Conservation (phyloP, 2,888 invertebrate genomes). For the Gryllus longicercus region DNA sequence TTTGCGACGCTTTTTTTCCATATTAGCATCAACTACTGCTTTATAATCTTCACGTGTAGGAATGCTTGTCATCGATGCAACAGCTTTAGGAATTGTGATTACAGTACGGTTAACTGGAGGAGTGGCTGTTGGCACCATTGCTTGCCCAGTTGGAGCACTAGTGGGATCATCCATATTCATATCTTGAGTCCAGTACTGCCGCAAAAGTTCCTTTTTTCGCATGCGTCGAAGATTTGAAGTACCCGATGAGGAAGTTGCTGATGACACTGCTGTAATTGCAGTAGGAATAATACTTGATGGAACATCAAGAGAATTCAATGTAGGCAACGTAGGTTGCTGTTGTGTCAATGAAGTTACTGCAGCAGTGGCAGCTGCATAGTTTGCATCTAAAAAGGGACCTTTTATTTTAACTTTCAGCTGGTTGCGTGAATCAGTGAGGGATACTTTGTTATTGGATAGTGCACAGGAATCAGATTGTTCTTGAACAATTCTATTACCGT, state of each 20-base stretch:
- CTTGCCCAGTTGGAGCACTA: slow-evolving; percentile 46
- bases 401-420: slow-evolving; percentile 85
- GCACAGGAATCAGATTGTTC: slow-evolving; percentile 42
- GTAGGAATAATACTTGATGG: slow-evolving; percentile 37
- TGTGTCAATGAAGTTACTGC: slow-evolving; percentile 58
- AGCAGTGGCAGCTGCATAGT: slow-evolving; percentile 57
- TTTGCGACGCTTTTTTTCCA: slow-evolving; percentile 62
- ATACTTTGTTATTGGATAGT: slow-evolving; percentile 63
- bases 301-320: slow-evolving; percentile 47
- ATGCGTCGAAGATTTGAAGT: slow-evolving; percentile 77
- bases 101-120: slow-evolving; percentile 64
- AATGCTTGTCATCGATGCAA: slow-evolving; percentile 83
- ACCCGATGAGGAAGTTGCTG: slow-evolving; percentile 52
- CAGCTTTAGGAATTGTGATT: slow-evolving; percentile 82
- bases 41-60: slow-evolving; percentile 83
- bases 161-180: slow-evolving; percentile 78
- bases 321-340: slow-evolving; percentile 51
- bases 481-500: slow-evolving; percentile 44
- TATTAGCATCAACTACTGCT: slow-evolving; percentile 60
- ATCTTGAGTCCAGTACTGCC: slow-evolving; percentile 82
- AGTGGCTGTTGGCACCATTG: slow-evolving; percentile 56
- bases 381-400: slow-evolving; percentile 77
- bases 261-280: slow-evolving; percentile 30
- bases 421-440: slow-evolving; percentile 75
- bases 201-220: slow-evolving; percentile 83